phyloP scores from a whole-genome alignment of 92 coral and sea anemone genomes.

The Bergia puertoricense region DNA sequence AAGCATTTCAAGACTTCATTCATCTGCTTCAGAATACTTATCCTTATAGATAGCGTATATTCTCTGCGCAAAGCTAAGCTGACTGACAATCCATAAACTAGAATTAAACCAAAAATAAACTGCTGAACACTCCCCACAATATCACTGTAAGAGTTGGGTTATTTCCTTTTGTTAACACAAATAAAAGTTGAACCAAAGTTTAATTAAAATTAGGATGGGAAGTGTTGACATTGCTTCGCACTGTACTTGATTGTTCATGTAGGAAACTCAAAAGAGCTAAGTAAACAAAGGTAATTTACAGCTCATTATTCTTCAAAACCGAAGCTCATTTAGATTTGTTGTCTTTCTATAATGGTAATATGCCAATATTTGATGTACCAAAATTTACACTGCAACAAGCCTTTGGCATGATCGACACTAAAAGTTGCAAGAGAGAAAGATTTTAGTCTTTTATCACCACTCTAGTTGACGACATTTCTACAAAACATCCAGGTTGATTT shows the following conservation, averaged over 20 bases:
- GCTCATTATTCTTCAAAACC: not conserved
- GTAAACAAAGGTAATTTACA: slow-evolving; percentile 6
- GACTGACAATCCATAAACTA: not conserved
- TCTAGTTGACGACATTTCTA: not conserved
- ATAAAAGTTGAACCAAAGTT: not conserved
- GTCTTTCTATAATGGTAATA: not conserved
- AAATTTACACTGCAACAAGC: not conserved
- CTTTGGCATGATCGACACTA: not conserved
- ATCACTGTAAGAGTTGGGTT: not conserved
- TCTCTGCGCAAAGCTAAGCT: not conserved
- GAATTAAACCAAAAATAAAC: not conserved
- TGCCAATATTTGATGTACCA: not conserved
- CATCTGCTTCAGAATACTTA: too few species aligned
- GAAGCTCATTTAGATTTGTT: not conserved
- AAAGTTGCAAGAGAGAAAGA: not conserved
- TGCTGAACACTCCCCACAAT: not conserved
- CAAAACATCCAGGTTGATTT: not conserved
- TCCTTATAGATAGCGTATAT: too few species aligned
- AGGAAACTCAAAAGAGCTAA: not conserved
- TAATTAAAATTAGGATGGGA: not conserved
- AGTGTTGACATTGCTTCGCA: not conserved
- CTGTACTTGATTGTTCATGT: not conserved
- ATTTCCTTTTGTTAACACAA: not conserved
- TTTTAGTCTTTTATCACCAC: not conserved
- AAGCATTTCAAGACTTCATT: too few species aligned